A percentile compares a stretch with the other conserved stretches of the same genome.
phyloP scores from a whole-genome alignment of 1,140 invertebrate species.

The Idris sp. region DNA sequence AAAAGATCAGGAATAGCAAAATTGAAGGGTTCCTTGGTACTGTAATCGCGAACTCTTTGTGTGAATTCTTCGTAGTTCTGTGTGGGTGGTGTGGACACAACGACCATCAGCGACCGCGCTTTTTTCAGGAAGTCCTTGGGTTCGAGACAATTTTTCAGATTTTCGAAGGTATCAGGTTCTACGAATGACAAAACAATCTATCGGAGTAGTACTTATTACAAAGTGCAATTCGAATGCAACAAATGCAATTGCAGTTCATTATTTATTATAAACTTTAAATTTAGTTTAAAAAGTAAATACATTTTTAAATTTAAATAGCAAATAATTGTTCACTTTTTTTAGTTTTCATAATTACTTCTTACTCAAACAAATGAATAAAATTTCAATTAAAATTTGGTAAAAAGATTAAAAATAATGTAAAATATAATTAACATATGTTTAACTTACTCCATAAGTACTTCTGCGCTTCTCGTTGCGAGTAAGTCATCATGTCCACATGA shows the following conservation, averaged over 20 bases:
- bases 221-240: conserved; percentile 33
- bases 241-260: conserved; percentile 11
- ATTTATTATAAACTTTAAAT: background rate
- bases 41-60: conserved; percentile 86
- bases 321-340: no score
- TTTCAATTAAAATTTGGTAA: background rate
- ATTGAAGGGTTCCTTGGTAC: conserved; percentile 85
- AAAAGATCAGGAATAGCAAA: conserved; percentile 82
- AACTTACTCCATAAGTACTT: conserved; percentile 94
- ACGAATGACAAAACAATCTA: conserved; percentile 60
- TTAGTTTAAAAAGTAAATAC: background rate
- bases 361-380: no score
- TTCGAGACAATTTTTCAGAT: conserved; percentile 81
- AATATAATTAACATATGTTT: conserved; percentile 6
- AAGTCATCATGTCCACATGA: conserved; percentile 93
- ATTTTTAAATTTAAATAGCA: conserved; percentile 2
- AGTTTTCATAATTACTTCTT: no score
- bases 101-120: conserved; percentile 89
- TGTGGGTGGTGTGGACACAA: conserved; percentile 89
- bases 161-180: conserved; percentile 80
- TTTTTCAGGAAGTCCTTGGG: conserved; percentile 83
- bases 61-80: conserved; percentile 87
- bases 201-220: conserved; percentile 62
- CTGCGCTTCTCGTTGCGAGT: conserved; percentile 85
- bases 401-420: background rate